A percentile compares a stretch with the other conserved stretches of the same genome.
These are phyloP conservation scores for Scaptomyza caliginosa DNA, from an alignment of 2,888 invertebrate genomes.

Conservation along the genomic window DNA sequence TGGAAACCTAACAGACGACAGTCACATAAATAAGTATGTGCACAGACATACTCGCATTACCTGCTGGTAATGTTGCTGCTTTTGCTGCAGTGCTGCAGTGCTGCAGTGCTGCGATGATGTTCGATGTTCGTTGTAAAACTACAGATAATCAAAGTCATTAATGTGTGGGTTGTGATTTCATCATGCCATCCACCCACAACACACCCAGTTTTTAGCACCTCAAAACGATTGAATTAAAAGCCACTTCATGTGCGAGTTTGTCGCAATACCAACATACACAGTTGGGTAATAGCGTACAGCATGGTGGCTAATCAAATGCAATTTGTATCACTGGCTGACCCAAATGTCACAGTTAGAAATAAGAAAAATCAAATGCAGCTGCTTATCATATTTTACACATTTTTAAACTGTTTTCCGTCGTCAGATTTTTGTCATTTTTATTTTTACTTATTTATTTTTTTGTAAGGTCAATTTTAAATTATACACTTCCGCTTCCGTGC, in stretches of 20 bases:
- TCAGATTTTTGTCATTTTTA: no score
- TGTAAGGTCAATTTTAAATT: constrained; percentile 75
- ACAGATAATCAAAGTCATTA: constrained; percentile 55
- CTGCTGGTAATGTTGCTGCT: constrained; percentile 27
- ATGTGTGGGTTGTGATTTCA: constrained; percentile 8
- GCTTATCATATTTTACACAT: constrained; percentile 64
- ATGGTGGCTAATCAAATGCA: constrained; percentile 37
- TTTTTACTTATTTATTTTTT: constrained; percentile 7
- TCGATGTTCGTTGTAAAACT: constrained; percentile 40
- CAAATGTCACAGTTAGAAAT: constrained; percentile 30
- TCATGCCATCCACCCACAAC: background rate
- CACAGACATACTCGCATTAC: constrained; percentile 14
- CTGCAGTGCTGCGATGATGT: background rate
- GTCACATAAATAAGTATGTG: constrained; percentile 10
- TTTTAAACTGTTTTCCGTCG: constrained; percentile 40
- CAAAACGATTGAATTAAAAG: constrained; percentile 25
- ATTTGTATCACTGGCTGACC: constrained; percentile 37
- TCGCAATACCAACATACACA: background rate
- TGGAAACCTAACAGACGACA: constrained; percentile 24
- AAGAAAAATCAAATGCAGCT: constrained; percentile 27
- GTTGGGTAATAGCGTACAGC: background rate
- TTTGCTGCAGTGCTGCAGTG: constrained; percentile 7
- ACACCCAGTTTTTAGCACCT: constrained; percentile 10
- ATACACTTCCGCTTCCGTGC: constrained; percentile 78
- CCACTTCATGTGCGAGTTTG: constrained; percentile 1